These are phyloP conservation scores for Schrankia costaestrigalis DNA, from an alignment of 2,888 invertebrate genomes.

Conservation along the genomic window DNA sequence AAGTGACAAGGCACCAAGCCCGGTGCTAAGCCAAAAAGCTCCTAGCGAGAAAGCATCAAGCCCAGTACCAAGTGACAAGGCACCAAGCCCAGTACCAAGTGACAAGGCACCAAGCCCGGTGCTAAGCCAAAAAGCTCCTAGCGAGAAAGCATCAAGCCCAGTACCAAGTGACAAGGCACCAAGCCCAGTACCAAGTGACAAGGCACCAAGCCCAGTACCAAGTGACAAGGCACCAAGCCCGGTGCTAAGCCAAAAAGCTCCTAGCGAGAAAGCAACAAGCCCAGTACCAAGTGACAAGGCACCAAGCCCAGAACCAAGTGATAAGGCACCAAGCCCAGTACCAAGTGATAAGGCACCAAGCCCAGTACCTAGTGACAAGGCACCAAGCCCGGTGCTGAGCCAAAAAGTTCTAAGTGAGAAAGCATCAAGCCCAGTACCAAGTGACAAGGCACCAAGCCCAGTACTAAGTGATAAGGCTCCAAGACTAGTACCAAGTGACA, in stretches of 20 bases:
- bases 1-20: not conserved
- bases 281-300: not conserved
- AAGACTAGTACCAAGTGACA: constrained; percentile 1
- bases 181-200: not conserved
- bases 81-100: constrained; percentile 4
- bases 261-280: constrained; percentile 1
- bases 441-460: constrained; percentile 5
- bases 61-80: constrained; percentile 1
- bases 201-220: not conserved
- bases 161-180: not conserved
- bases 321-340: not conserved
- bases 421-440: not conserved
- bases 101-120: not conserved
- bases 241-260: not conserved
- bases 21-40: not conserved
- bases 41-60: not conserved
- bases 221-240: not conserved
- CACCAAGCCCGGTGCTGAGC: too few species aligned
- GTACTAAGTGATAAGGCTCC: not conserved
- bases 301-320: not conserved
- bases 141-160: not conserved
- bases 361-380: not conserved
- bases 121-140: not conserved
- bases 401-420: not conserved
- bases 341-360: not conserved